These are phyloP conservation scores for Hirtodrosophila alboralis DNA, from an alignment of 2,888 invertebrate genomes.

Conservation along the genomic window DNA sequence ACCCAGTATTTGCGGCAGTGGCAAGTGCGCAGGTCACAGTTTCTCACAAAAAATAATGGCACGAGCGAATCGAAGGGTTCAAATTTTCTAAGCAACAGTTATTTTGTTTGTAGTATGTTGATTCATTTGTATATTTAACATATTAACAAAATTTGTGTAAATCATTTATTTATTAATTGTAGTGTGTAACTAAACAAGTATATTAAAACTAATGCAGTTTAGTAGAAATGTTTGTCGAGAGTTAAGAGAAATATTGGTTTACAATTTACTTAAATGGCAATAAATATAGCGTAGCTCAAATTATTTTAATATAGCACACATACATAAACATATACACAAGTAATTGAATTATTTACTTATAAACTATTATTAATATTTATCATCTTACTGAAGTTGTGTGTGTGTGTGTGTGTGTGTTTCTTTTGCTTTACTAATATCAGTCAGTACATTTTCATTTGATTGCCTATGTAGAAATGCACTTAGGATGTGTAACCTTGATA, in stretches of 20 bases:
- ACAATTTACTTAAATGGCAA: constrained; percentile 68
- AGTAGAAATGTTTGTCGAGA: constrained; percentile 29
- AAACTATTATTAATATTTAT: constrained; percentile 21
- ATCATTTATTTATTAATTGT: constrained; percentile 7
- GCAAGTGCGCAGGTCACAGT: constrained; percentile 52
- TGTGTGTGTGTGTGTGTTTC: no score
- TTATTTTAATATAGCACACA: constrained; percentile 76
- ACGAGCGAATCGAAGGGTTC: background rate
- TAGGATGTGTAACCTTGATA: constrained; percentile 82
- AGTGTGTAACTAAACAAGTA: background rate
- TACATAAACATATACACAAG: constrained; percentile 49
- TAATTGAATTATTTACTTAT: constrained; percentile 21
- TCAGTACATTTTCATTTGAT: constrained; percentile 40
- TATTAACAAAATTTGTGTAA: constrained; percentile 5
- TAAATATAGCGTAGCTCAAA: constrained; percentile 54
- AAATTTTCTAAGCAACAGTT: constrained; percentile 3
- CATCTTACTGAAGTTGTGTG: constrained; percentile 9
- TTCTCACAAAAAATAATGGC: constrained; percentile 3
- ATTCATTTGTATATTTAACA: constrained; percentile 16
- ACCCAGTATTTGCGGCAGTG: constrained; percentile 7
- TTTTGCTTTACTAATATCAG: constrained; percentile 39
- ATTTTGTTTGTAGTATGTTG: constrained; percentile 3
- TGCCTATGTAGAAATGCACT: constrained; percentile 40
- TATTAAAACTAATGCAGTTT: constrained; percentile 30
- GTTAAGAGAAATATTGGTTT: constrained; percentile 37